phyloP scores from a whole-genome alignment of 2,113 vertebrate species.

The Indicator maculatus region DNA sequence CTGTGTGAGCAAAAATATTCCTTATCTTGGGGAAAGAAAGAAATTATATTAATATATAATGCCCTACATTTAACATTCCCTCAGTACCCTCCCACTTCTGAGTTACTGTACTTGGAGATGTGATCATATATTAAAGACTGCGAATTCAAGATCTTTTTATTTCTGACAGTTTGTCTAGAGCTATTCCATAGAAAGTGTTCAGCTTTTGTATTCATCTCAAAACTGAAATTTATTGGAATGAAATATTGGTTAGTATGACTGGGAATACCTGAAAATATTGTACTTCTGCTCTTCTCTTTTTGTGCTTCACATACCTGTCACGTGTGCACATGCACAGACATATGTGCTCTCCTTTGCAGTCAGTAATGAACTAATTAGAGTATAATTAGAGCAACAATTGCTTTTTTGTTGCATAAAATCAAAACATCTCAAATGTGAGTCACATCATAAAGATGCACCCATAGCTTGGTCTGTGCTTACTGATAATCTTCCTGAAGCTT shows the following conservation, averaged over 20 bases:
- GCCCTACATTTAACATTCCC: constrained; percentile 55
- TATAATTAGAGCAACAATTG: constrained; percentile 27
- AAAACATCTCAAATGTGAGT: neutral
- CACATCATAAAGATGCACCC: neutral
- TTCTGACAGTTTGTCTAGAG: neutral
- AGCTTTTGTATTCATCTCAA: constrained; percentile 13
- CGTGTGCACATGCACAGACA: neutral
- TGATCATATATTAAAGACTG: constrained; percentile 17
- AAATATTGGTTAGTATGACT: neutral
- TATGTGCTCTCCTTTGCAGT: neutral
- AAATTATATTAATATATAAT: constrained; percentile 52
- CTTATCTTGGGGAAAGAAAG: constrained; percentile 41
- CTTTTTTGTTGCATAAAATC: neutral
- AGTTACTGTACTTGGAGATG: neutral
- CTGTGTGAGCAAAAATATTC: neutral
- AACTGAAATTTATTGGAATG: neutral
- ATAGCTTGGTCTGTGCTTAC: neutral
- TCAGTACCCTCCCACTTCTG: constrained; percentile 58
- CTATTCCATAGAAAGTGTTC: neutral
- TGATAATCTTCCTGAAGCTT: neutral
- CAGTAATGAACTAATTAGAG: constrained; percentile 28
- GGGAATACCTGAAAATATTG: neutral
- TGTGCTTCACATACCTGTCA: neutral
- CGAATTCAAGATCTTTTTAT: neutral
- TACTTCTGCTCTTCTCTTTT: neutral